Conservation (phyloP, 2,888 invertebrate species). For the Anaspis maculata region DNA sequence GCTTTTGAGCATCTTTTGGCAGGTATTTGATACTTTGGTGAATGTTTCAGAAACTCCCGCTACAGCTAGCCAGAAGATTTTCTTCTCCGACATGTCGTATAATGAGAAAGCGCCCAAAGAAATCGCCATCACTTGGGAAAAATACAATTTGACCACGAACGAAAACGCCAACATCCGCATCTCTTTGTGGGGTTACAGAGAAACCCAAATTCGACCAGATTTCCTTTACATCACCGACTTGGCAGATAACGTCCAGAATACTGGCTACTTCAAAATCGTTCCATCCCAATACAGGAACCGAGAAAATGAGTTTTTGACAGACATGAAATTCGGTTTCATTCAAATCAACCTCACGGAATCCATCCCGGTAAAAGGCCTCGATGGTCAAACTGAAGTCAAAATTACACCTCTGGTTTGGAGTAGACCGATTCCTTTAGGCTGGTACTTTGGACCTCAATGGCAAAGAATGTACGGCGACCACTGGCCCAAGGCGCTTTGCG, state of each 20-base stretch:
- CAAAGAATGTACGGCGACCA: constrained; percentile 65
- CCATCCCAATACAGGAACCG: constrained; percentile 64
- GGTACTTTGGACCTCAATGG: constrained; percentile 92
- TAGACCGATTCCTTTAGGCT: constrained; percentile 81
- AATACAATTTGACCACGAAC: constrained; percentile 76
- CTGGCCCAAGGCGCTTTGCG: constrained; percentile 81
- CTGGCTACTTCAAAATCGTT: constrained; percentile 62
- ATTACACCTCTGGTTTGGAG: constrained; percentile 68
- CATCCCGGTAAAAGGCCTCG: constrained; percentile 38
- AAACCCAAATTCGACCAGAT: constrained; percentile 72
- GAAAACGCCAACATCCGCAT: constrained; percentile 68
- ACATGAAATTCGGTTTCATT: constrained; percentile 79
- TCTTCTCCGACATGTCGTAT: constrained; percentile 65
- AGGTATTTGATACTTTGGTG: constrained; percentile 1
- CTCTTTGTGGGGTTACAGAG: constrained; percentile 84
- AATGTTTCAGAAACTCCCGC: constrained; percentile 71
- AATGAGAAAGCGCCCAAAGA: constrained; percentile 66
- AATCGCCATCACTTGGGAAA: constrained; percentile 76
- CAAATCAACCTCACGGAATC: constrained; percentile 82
- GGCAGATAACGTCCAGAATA: constrained; percentile 45
- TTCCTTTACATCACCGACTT: constrained; percentile 72
- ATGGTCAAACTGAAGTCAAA: constrained; percentile 17
- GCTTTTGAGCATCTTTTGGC: background rate
- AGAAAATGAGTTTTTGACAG: constrained; percentile 59
- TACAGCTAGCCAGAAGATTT: constrained; percentile 77